Base-by-base conservation (phyloP, 1,140 invertebrate species). In the Drosophila virilis region DNA sequence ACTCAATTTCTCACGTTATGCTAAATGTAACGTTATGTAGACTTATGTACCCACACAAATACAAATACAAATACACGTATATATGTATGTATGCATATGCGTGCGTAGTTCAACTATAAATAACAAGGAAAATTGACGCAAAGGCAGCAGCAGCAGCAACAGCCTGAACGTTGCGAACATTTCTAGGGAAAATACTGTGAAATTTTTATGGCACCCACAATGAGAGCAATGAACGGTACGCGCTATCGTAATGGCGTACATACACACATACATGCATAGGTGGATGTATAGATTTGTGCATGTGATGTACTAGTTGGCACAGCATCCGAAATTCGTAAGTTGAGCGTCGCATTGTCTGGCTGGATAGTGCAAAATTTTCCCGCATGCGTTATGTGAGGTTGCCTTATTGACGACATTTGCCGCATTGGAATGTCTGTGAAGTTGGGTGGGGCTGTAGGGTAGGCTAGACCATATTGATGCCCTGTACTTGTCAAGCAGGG, bases 51-150 rank as follows among this genome's bases (percentile, higher is more conserved):
- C 2, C n/a, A 46, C 15, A 10, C 5, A 12, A 52, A 17, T 48
- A 37, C n/a, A 58, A 9, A 46, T 12, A 55, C 8, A 22, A 43
- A 64, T 33, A 46, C 55, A n/a, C n/a, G n/a, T n/a, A n/a, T n/a
- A n/a, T n/a, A n/a, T n/a, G n/a, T n/a, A 43, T 8, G 13, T 42
- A 13, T 9, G 32, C 15, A 12, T 6, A 17, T 38, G 15, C 28
- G 17, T 50, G 48, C 28, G 40, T 45, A 54, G 54, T 60, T 59
- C 8, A 68, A 73, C 48, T 73, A 73, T 35, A 60, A 68, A 68
- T 68, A 68, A 60, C 22, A 28, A 37, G 48, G 32, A 22, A 17
- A 55, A 40, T 64, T 7, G 48, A 38, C 6, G 12, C 10, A 55
- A 38, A 8, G 33, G 42, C 9, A 35, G 10, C 48, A 6, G 50